phyloP scores from a whole-genome alignment of 2,888 invertebrate genomes.

The Rambutsinella grinnellia region DNA sequence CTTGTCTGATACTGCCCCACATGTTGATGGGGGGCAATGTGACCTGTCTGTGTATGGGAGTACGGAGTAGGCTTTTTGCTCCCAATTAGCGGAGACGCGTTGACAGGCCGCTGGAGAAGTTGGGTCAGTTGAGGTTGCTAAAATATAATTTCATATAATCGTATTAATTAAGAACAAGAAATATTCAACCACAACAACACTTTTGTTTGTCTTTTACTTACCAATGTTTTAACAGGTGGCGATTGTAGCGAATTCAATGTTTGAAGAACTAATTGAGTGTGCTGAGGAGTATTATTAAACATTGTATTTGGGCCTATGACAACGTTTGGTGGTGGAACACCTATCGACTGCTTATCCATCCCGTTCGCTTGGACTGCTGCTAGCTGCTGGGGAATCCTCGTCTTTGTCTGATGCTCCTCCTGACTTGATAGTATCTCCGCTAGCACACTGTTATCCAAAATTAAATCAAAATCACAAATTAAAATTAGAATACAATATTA shows the following conservation, averaged over 20 bases:
- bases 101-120: slow-evolving; percentile 42
- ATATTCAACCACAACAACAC: too few species aligned
- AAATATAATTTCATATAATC: too few species aligned
- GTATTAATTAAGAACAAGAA: too few species aligned
- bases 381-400: slow-evolving; percentile 16
- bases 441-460: too few species aligned
- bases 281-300: background rate
- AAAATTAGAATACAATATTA: too few species aligned
- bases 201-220: too few species aligned
- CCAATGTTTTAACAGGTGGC: background rate
- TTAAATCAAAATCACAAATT: too few species aligned
- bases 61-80: too few species aligned
- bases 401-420: slow-evolving; percentile 27
- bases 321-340: slow-evolving; percentile 32
- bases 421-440: slow-evolving; percentile 47
- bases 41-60: background rate
- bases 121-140: slow-evolving; percentile 43
- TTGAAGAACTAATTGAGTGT: background rate
- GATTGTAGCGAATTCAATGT: background rate
- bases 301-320: slow-evolving; percentile 35
- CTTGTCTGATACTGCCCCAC: background rate
- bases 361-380: background rate
- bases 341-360: slow-evolving; percentile 36
- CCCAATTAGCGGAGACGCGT: too few species aligned
- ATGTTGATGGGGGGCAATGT: slow-evolving; percentile 1